Evolutionary conservation across 1,140 invertebrate species (phyloP), one percentile per base, ranked within the genome.

Genomic region (Lamellibrachia luymesi): DNA sequence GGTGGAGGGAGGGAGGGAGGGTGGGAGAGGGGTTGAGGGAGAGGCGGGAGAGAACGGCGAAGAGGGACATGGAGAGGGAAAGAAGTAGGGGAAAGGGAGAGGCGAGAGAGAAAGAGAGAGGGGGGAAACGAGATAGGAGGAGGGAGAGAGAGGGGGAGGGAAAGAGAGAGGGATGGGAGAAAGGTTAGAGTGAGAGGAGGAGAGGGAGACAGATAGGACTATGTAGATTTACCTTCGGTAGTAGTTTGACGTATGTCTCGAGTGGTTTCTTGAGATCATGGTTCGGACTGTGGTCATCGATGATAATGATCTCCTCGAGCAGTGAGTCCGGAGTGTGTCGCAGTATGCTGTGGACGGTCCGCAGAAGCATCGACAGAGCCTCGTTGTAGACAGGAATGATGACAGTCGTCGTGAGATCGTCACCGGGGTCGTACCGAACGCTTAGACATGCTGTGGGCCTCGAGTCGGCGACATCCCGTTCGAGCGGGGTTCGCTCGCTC

Each of bases 321-420:
- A 98, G 95, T 93, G 97, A 95, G 0, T 95, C 93, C 4, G 98
- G 98, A 25, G 98, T 98, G 94, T 98, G 97, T 94, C 98, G 97
- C 49, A 99, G 95, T 92, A 99, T 97, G 2, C 98, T 98, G 95
- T 99, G 97, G 27, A 99, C 96, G 0, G 98, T 99, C 95, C 99
- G 96, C 93, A 99, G 96, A 1, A 99, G 96, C 7, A 99, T 98
- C 93, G 97, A 97, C 93, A 97, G 98, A 95, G 99, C 98, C 96
- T 99, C 99, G 96, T 99, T 99, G 95, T 98, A 99, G 95, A 99
- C 99, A 95, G 99, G 99, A 95, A 99, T 98, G 27, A 99, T 97
- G 50, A 99, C 97, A 91, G 97, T 98, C 1, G 98, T 97, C 93
- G 97, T 97, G 93, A 97, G 98, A 38, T 98, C 96, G 38, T 97